Percentiles rank a stretch among this genome's conserved stretches.
These are phyloP conservation scores for Pemphigus obesinymphae DNA, from an alignment of 1,140 invertebrate species.

Conservation along the genomic window DNA sequence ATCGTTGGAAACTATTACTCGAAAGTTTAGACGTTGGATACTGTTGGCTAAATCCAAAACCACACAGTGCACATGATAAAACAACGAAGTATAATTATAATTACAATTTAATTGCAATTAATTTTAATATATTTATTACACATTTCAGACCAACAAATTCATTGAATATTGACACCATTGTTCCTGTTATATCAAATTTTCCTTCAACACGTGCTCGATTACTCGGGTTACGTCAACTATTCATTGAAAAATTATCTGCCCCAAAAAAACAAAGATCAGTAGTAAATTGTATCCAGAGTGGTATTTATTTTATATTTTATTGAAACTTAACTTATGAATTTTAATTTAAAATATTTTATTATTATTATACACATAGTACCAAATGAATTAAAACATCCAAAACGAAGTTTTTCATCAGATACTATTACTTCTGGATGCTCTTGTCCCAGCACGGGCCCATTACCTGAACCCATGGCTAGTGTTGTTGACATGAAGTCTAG, in stretches of 20 bases:
- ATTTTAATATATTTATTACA: slow-evolving; percentile 47
- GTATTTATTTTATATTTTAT: neutral
- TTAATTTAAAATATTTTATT: neutral
- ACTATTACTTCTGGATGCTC: slow-evolving; percentile 19
- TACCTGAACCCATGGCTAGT: neutral
- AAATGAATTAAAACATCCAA: slow-evolving; percentile 22
- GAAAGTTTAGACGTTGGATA: slow-evolving; percentile 59
- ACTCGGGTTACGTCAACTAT: slow-evolving; percentile 25
- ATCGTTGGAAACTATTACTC: slow-evolving; percentile 62
- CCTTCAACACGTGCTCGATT: slow-evolving; percentile 23
- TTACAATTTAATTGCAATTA: neutral
- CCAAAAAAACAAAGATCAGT: slow-evolving; percentile 30
- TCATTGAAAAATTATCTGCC: slow-evolving; percentile 34
- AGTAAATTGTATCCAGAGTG: slow-evolving; percentile 24
- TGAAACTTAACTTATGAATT: neutral
- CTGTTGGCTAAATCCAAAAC: slow-evolving; percentile 53
- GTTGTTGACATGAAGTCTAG: neutral
- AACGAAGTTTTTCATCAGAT: slow-evolving; percentile 26
- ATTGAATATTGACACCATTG: slow-evolving; percentile 27
- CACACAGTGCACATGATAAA: slow-evolving; percentile 46
- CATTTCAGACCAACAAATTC: slow-evolving; percentile 55
- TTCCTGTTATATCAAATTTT: slow-evolving; percentile 35
- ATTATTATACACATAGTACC: slow-evolving; percentile 8
- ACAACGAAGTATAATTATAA: slow-evolving; percentile 48
- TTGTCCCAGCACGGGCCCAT: slow-evolving; percentile 14